Base-by-base conservation (phyloP, 2,888 invertebrate species). In the Fissipunctia ypsillon region DNA sequence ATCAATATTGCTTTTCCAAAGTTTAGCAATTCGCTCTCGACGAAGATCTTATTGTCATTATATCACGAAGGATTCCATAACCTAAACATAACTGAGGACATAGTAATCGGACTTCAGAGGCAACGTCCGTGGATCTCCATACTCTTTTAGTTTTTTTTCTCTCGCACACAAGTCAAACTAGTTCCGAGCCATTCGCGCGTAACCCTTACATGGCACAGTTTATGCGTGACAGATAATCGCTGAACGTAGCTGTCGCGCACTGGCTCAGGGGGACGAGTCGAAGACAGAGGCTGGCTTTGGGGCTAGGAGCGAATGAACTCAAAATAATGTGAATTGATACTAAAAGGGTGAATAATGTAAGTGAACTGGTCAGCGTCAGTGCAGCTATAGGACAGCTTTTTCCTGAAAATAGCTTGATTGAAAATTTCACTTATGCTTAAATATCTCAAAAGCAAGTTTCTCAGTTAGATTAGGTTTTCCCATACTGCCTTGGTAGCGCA, bases 111-210 rank as follows among this genome's bases (percentile, higher is more conserved):
- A 14, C 77, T 38, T 9, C 10, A 52, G 69, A 72, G 60, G 69
- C 64, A 74, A 71, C 54, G 74, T 73, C 79, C 64, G 73, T 66
- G 76, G 67, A 78, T 78, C 67, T 82, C 64, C 61, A 66, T 80
- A 75, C 52, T 65, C 54, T 66, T 76, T 67, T 65, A 31, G 57
- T 71, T 76, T 70, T 86, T n/a, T 83, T 88, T 78, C 38, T 72
- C 56, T 65, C 65, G 71, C 74, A 70, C 73, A 84, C 87, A 77
- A 85, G 88, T 85, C 83, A 86, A 87, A 88, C 88, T 88, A 88
- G 88, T 88, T 85, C 45, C 45, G 57, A 71, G 76, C 76, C 71
- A 80, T 80, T 80, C 68, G 67, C 76, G 61, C 75, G 76, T 83
- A 83, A 84, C 73, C 86, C 87, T 82, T 82, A 87, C 83, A 86